These are phyloP conservation scores for Formicarius rufipectus DNA, from an alignment of 2,113 vertebrate species.

Conservation along the genomic window DNA sequence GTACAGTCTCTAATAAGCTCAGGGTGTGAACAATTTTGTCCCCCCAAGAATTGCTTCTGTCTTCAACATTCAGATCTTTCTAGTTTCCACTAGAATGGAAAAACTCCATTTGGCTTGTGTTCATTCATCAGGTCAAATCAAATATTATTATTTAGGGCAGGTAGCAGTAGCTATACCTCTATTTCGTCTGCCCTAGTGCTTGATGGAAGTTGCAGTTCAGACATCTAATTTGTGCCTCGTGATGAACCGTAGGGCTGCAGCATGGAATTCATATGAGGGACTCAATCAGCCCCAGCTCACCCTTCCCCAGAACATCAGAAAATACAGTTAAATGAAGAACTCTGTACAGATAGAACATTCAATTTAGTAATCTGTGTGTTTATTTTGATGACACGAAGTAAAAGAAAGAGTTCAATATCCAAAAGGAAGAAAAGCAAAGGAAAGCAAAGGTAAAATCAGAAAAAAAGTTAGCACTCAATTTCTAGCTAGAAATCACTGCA, in stretches of 20 bases:
- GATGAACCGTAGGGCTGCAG: neutral
- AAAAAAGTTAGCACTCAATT: neutral
- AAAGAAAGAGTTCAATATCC: neutral
- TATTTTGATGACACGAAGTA: neutral
- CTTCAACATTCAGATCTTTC: neutral
- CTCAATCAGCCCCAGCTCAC: neutral
- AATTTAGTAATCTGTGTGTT: neutral
- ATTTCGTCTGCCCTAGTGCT: neutral
- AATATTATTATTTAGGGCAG: neutral
- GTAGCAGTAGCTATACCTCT: neutral
- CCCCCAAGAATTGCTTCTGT: neutral
- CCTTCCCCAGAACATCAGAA: neutral
- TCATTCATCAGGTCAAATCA: neutral
- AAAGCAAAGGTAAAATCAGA: neutral
- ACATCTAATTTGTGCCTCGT: fast-evolving
- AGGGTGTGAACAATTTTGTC: neutral
- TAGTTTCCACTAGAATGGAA: neutral
- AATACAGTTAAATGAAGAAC: neutral
- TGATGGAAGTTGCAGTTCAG: neutral
- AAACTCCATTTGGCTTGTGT: neutral
- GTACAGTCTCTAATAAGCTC: neutral
- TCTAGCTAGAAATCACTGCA: neutral
- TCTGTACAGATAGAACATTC: neutral
- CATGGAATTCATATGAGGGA: neutral
- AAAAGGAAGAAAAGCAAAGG: neutral